phyloP scores from a whole-genome alignment of 2,888 invertebrate species.

The Mythimna ferrago region DNA sequence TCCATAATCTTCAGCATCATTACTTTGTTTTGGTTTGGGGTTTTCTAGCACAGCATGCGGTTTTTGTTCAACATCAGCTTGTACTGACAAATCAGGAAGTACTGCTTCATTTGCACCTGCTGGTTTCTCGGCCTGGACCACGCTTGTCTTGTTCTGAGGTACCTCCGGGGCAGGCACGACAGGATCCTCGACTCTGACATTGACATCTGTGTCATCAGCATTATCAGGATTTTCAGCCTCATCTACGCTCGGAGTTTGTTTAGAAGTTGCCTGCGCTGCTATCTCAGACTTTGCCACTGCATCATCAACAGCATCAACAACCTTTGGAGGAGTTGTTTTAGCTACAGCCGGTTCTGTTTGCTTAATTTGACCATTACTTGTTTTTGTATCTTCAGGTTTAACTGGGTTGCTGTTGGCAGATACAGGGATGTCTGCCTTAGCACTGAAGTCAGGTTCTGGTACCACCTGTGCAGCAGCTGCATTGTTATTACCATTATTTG shows the following conservation, averaged over 20 bases:
- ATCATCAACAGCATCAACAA: conserved; percentile 1
- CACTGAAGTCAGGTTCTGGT: conserved; percentile 32
- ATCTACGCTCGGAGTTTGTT: conserved; percentile 28
- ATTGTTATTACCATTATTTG: conserved; percentile 45
- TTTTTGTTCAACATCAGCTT: conserved; percentile 57
- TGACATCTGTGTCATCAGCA: conserved; percentile 33
- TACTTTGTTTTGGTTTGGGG: conserved; percentile 42
- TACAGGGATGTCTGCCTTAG: conserved; percentile 37
- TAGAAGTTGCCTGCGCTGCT: conserved; percentile 32
- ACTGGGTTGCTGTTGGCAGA: conserved; percentile 26
- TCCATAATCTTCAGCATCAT: conserved; percentile 64
- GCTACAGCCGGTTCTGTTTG: conserved; percentile 36
- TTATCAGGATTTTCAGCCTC: conserved; percentile 36
- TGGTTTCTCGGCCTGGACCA: conserved; percentile 40
- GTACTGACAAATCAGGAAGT: conserved; percentile 36
- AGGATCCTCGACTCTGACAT: conserved; percentile 38
- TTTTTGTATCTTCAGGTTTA: conserved; percentile 28
- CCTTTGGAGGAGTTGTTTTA: conserved; percentile 46
- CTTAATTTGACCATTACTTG: conserved; percentile 35
- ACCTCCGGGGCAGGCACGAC: conserved; percentile 26
- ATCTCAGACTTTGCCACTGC: conserved; percentile 33
- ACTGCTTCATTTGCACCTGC: conserved; percentile 28
- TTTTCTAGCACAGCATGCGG: conserved; percentile 61
- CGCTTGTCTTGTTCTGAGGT: conserved; percentile 42
- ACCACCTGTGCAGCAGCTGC: conserved; percentile 31